Base-by-base conservation (phyloP, 2,888 invertebrate species). In the Hypercompe scribonia region DNA sequence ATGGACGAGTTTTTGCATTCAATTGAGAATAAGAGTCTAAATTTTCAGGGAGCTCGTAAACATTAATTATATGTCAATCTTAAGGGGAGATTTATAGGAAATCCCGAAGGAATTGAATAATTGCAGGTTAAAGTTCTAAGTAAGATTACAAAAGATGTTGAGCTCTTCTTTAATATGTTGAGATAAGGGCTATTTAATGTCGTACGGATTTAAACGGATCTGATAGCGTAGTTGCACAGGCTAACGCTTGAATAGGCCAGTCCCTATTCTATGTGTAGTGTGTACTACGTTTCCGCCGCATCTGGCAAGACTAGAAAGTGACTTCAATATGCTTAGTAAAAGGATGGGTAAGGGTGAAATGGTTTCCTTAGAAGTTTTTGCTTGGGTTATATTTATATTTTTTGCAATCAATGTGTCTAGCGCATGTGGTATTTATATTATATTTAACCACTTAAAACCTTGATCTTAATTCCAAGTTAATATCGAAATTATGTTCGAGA, bases 161-260 rank as follows among this genome's bases (percentile, higher is more conserved):
- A 69, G 50, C 18, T 65, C 66, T 68, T 50, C 58, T 68, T 71
- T 36, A 71, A 31, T 5, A 70, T 64, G 65, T 42, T 70, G 11
- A 58, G 65, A 50, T 68, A 68, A 68, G 36, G 69, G 68, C 69
- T 61, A 31, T 68, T 74, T 46, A 46, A 71, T 71, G 68, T 68
- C 65, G 71, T 74, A 33, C 31, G 39, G 42, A 5, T 13, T 28
- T 31, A 58, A 58, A 58, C 21, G 28, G 34, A 31, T 54, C 39
- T 64, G 21, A n/a, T 71, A 68, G 36, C 34, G 10, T 65, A 74
- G 58, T 24, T 39, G n/a, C 21, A 28, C 54, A 34, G 36, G 58
- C 21, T 31, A 61, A 61, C 5, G 61, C 15, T 61, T 31, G 15
- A 61, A 18, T 61, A n/a, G 10, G 10, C 8, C 1, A 7, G 31